Conservation (phyloP, 2,888 invertebrate species). For the Oithona nana region DNA sequence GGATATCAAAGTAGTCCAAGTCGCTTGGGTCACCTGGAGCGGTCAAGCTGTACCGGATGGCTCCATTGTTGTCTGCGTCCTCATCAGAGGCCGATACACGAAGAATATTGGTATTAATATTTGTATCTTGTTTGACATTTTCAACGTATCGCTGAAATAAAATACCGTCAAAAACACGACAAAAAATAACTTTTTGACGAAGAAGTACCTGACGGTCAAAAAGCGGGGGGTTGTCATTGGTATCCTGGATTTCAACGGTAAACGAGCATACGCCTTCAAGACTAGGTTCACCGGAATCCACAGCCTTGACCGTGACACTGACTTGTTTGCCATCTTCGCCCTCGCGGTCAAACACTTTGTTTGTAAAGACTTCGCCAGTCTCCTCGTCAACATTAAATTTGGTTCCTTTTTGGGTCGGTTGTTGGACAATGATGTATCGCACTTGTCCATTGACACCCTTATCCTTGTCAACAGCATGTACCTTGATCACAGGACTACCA, state of each 20-base stretch:
- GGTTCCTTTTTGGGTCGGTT: slow-evolving; percentile 81
- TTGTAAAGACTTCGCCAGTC: slow-evolving; percentile 81
- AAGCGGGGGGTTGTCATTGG: slow-evolving; percentile 86
- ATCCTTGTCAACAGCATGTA: slow-evolving; percentile 79
- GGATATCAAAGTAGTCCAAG: slow-evolving; percentile 87
- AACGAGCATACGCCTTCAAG: slow-evolving; percentile 96
- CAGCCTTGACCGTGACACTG: slow-evolving; percentile 88
- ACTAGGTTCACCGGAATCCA: slow-evolving; percentile 94
- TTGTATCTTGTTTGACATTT: slow-evolving; percentile 89
- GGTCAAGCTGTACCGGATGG: slow-evolving; percentile 73
- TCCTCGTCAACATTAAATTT: slow-evolving; percentile 89
- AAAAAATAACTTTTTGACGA: background rate
- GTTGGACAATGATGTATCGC: slow-evolving; percentile 85
- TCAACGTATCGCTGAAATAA: slow-evolving; percentile 74
- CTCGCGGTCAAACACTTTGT: slow-evolving; percentile 90
- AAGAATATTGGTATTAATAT: slow-evolving; percentile 79
- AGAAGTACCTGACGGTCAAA: slow-evolving; percentile 70
- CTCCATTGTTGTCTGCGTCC: slow-evolving; percentile 90
- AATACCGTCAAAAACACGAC: background rate
- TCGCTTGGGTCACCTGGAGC: slow-evolving; percentile 72
- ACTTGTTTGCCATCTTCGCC: slow-evolving; percentile 92
- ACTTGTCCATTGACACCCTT: slow-evolving; percentile 42
- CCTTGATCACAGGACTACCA: slow-evolving; percentile 40
- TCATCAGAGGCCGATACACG: slow-evolving; percentile 89
- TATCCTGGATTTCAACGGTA: slow-evolving; percentile 89